These are phyloP conservation scores for Dasysyrphus albostriatus DNA, from an alignment of 2,888 invertebrate genomes.

Conservation along the genomic window DNA sequence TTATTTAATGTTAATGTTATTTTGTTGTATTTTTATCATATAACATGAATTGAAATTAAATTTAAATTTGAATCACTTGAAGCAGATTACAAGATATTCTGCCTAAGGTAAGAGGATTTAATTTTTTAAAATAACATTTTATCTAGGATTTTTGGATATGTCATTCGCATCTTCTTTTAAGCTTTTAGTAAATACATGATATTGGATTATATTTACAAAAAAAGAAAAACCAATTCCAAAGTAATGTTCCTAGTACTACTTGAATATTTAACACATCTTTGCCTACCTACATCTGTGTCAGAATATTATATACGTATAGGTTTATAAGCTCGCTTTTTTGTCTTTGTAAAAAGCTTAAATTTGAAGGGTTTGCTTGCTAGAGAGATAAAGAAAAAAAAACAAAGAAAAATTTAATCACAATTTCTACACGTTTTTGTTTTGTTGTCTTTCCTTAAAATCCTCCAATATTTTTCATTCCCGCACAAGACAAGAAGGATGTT, in stretches of 20 bases:
- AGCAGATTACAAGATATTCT: too few relatives aligned
- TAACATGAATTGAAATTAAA: too few relatives aligned
- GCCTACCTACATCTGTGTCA: too few relatives aligned
- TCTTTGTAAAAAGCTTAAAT: neutral
- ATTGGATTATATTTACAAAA: neutral
- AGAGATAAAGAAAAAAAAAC: neutral
- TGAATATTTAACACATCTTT: neutral
- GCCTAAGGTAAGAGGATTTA: too few relatives aligned
- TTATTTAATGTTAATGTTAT: too few relatives aligned
- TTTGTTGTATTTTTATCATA: too few relatives aligned
- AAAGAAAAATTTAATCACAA: conserved; percentile 19
- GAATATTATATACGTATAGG: neutral
- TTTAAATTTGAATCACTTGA: too few relatives aligned
- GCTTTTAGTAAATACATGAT: neutral
- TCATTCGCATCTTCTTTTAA: neutral
- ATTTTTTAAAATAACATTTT: neutral
- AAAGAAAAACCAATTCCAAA: neutral
- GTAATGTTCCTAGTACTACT: neutral
- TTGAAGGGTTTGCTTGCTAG: neutral
- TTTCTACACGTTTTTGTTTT: neutral
- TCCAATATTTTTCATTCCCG: conserved; percentile 4
- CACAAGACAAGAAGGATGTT: neutral
- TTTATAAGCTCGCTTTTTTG: neutral
- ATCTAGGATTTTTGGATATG: neutral
- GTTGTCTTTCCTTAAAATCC: neutral